Base-by-base conservation (phyloP, 2,888 invertebrate genomes). In the Hyles lineata region DNA sequence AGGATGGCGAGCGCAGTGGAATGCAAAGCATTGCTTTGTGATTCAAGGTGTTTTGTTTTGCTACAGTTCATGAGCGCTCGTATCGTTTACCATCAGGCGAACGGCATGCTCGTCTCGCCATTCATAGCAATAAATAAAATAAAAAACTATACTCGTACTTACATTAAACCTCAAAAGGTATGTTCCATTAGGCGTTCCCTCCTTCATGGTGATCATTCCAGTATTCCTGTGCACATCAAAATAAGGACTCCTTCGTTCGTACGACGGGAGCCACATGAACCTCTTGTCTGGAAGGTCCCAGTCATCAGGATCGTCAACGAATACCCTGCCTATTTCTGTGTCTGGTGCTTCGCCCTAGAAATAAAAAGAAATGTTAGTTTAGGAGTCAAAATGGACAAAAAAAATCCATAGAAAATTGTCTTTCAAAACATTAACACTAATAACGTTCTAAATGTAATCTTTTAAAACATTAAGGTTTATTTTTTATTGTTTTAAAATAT, bases 271-370 rank as follows among this genome's bases (percentile, higher is more conserved):
- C 97, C 97, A 98, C 76, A 95, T 95, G 87, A 99, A 99, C 19
- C 95, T 92, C 92, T 99, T 99, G 90, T 99, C 99, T 0, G 96
- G 96, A 70, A 98, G 91, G 90, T 99, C 99, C 99, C 99, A 99
- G 87, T 99, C 99, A 85, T 99, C 99, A 0, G 96, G 96, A 91
- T 99, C 99, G 62, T 98, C 96, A 0, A 99, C 99, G 92, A 97
- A 99, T 0, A 98, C 98, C 0, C 98, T 95, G 0, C 99, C 99
- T 74, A 99, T 98, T 78, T 97, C 96, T 0, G 97, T 97, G 77
- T 97, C 96, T 0, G 97, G 97, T 0, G 97, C 96, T 80, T 97
- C 96, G 75, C 98, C 98, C 95, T 96, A 89, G 4, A 50, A 73
- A 60, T 21, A 50, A 17, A 50, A 9, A 7, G 29, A 17, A 8